Percentiles rank a stretch among this genome's conserved stretches.
Conservation (phyloP, 35 echinoderm and acorn worm species). For the Ptychodera flava region DNA sequence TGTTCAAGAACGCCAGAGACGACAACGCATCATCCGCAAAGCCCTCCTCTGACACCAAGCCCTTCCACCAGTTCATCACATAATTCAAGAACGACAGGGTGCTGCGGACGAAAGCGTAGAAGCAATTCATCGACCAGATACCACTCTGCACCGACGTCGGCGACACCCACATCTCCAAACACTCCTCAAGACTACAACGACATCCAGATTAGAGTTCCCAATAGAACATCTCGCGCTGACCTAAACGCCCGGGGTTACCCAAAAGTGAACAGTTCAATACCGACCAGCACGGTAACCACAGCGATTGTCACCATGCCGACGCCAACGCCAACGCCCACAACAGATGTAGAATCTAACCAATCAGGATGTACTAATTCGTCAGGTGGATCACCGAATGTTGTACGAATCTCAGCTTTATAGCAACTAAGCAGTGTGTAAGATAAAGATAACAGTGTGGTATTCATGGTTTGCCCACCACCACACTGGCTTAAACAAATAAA, state of each 20-base stretch:
- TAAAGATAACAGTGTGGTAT: not conserved
- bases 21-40: not conserved
- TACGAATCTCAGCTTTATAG: constrained; percentile 19
- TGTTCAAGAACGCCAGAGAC: constrained; percentile 60
- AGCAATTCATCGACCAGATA: not conserved
- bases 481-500: not conserved
- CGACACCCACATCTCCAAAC: not conserved
- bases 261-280: not conserved
- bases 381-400: not conserved
- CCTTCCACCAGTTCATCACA: constrained; percentile 24
- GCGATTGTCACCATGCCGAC: constrained; percentile 33
- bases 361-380: not conserved
- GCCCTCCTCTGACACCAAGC: constrained; percentile 33
- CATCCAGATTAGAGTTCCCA: not conserved
- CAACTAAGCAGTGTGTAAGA: not conserved
- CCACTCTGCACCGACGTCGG: not conserved
- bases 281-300: constrained; percentile 6
- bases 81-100: constrained; percentile 29
- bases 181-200: not conserved
- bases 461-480: not conserved
- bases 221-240: not conserved
- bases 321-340: constrained; percentile 54
- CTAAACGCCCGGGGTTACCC: not conserved
- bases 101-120: not conserved
- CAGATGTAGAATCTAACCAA: constrained; percentile 24